Conservation (phyloP, 2,888 invertebrate species). For the Amorpha juglandis region DNA sequence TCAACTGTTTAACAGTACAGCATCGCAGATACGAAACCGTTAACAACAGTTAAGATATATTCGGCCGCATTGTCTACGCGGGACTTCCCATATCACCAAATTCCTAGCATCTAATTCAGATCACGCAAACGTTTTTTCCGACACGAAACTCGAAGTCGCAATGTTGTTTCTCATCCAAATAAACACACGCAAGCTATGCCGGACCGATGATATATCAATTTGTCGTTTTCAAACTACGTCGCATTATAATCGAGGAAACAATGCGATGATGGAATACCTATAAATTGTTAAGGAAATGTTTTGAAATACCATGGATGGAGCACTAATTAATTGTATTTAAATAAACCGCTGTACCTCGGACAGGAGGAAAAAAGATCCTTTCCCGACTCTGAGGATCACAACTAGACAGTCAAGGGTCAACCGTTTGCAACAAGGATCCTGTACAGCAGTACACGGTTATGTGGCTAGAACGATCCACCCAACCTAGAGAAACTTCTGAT, state of each 20-base stretch:
- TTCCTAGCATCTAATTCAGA: background rate
- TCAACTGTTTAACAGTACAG: background rate
- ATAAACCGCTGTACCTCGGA: background rate
- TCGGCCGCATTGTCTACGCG: background rate
- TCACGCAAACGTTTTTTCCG: constrained; percentile 10
- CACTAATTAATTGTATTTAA: background rate
- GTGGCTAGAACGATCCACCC: too few species aligned
- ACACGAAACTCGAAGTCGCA: background rate
- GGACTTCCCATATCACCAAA: background rate
- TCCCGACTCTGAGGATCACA: too few species aligned
- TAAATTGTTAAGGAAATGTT: constrained; percentile 14
- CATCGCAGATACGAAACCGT: background rate
- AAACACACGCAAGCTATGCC: too few species aligned
- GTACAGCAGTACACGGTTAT: too few species aligned
- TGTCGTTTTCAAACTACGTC: background rate
- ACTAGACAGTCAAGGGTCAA: too few species aligned
- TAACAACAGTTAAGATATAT: background rate
- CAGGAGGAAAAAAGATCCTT: too few species aligned
- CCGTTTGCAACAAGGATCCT: too few species aligned
- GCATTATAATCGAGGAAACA: background rate
- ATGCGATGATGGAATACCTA: background rate
- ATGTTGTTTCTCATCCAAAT: background rate
- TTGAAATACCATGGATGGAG: background rate
- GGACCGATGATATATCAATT: background rate
- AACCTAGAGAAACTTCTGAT: too few species aligned